phyloP scores from a whole-genome alignment of 2,113 vertebrate genomes.

The Apistogramma diplotaenia region DNA sequence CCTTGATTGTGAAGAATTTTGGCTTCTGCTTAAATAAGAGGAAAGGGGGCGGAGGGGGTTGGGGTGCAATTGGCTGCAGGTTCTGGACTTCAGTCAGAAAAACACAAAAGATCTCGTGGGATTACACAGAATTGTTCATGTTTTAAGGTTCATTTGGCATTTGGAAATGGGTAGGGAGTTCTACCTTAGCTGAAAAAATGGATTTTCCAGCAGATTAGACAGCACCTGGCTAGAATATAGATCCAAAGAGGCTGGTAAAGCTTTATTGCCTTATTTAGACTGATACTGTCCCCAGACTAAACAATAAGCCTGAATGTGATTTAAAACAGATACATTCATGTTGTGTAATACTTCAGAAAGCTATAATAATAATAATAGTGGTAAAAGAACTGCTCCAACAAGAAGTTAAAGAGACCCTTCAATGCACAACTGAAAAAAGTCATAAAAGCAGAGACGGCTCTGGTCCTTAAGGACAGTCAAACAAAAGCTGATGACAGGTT shows the following conservation, averaged over 20 bases:
- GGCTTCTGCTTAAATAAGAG: slow-evolving; percentile 6
- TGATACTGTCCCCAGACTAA: not conserved
- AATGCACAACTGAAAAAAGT: not conserved
- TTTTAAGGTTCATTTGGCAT: slow-evolving; percentile 40
- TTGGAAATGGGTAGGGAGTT: not conserved
- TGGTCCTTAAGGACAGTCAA: not conserved
- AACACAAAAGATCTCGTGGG: not conserved
- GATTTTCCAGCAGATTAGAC: slow-evolving; percentile 34
- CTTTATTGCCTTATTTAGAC: not conserved
- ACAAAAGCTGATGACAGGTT: not conserved
- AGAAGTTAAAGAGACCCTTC: not conserved
- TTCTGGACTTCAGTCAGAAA: slow-evolving; percentile 36
- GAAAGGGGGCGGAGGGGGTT: not conserved
- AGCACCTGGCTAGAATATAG: not conserved
- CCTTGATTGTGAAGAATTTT: slow-evolving; percentile 66
- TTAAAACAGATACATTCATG: not conserved
- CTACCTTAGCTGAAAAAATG: not conserved
- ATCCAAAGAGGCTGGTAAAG: not conserved
- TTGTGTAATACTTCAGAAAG: not conserved
- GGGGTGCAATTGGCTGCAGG: slow-evolving; percentile 57
- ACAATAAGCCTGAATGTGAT: not conserved
- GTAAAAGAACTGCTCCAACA: not conserved
- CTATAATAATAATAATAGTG: not conserved
- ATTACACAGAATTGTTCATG: slow-evolving; percentile 22
- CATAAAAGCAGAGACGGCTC: not conserved